phyloP scores from a whole-genome alignment of 2,888 invertebrate genomes.

The Callosobruchus maculatus region DNA sequence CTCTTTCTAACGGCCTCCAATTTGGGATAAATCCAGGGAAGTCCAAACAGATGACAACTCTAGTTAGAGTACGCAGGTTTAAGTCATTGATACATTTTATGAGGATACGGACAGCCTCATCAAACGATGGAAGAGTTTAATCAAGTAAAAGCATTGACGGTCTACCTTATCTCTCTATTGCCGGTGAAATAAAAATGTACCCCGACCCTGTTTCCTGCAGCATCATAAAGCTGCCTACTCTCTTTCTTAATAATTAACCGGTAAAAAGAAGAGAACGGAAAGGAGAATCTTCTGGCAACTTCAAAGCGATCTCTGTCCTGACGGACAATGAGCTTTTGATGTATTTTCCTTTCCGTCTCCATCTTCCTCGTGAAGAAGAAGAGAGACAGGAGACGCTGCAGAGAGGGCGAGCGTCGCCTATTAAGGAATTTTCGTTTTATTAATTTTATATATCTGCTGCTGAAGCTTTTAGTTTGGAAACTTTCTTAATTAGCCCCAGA shows the following conservation, averaged over 20 bases:
- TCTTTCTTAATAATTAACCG: neutral
- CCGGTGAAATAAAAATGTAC: neutral
- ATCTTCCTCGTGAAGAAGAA: neutral
- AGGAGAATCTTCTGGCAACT: neutral
- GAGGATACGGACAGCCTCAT: no score
- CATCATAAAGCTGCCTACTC: neutral
- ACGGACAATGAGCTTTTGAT: neutral
- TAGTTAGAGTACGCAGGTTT: no score
- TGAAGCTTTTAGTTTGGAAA: neutral
- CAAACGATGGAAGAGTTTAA: no score
- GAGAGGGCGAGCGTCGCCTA: neutral
- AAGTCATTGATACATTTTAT: no score
- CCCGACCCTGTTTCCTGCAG: neutral
- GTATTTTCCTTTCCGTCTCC: neutral
- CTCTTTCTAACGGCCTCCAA: no score
- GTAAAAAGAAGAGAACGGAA: neutral
- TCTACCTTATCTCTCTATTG: neutral
- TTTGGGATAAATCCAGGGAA: no score
- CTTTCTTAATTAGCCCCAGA: neutral
- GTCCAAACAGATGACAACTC: no score
- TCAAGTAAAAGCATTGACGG: neutral
- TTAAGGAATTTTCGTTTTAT: neutral
- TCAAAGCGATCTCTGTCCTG: neutral
- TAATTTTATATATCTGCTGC: neutral
- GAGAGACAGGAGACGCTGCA: neutral